phyloP scores from a whole-genome alignment of 2,797 vertebrate species.

The Danio tinwini region DNA sequence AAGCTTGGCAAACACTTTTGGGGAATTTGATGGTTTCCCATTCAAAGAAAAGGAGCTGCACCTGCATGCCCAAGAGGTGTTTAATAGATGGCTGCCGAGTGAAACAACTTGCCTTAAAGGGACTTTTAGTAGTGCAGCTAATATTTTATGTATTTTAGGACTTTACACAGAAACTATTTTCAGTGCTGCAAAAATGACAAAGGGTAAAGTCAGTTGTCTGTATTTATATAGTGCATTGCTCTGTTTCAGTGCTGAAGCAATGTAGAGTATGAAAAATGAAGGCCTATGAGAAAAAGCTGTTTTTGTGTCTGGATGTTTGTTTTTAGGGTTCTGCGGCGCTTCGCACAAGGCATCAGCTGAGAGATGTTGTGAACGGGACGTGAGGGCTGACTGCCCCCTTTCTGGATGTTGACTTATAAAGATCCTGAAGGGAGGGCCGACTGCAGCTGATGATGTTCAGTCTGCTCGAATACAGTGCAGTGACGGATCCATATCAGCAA shows the following conservation, averaged over 20 bases:
- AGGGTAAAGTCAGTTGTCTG: neutral
- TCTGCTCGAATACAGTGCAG: neutral
- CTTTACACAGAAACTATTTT: neutral
- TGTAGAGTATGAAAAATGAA: neutral
- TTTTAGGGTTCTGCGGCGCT: neutral
- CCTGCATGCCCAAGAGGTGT: too few relatives aligned
- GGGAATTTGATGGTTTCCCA: too few relatives aligned
- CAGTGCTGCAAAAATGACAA: too few relatives aligned
- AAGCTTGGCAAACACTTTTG: too few relatives aligned
- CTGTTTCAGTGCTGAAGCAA: neutral
- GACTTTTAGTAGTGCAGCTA: neutral
- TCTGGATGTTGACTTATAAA: slow-evolving; percentile 23
- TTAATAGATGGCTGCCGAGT: too few relatives aligned
- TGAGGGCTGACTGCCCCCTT: neutral
- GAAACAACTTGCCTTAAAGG: too few relatives aligned
- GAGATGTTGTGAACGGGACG: neutral
- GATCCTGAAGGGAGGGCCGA: slow-evolving; percentile 11
- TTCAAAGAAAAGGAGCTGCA: too few relatives aligned
- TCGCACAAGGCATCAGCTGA: slow-evolving; percentile 6
- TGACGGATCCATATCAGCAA: neutral
- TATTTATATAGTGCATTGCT: neutral
- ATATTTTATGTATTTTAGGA: neutral
- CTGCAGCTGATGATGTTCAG: neutral
- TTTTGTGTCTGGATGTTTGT: slow-evolving; percentile 14
- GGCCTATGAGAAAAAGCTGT: neutral